phyloP scores from a whole-genome alignment of 1,140 invertebrate genomes.

The Muscidifurax raptorellus region DNA sequence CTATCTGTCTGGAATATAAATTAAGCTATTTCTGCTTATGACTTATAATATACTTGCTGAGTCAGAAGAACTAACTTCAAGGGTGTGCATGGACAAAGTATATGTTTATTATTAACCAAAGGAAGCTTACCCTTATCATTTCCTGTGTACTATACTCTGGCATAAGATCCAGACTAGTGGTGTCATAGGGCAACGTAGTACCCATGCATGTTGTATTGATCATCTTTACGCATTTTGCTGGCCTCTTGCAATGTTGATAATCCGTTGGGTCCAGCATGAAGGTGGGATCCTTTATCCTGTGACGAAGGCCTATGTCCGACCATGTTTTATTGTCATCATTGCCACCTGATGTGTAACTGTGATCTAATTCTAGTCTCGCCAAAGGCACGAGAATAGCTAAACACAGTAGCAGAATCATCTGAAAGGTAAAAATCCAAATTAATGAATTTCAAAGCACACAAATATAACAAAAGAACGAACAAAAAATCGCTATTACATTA shows the following conservation, averaged over 20 bases:
- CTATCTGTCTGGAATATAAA: slow-evolving; percentile 10
- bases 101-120: background rate
- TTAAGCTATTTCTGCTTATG: background rate
- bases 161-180: slow-evolving; percentile 85
- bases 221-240: slow-evolving; percentile 81
- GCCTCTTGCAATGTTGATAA: slow-evolving; percentile 74
- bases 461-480: background rate
- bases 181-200: slow-evolving; percentile 83
- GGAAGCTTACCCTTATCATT: slow-evolving; percentile 75
- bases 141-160: slow-evolving; percentile 82
- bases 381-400: slow-evolving; percentile 15
- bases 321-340: slow-evolving; percentile 63
- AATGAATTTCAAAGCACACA: background rate
- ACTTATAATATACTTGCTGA: background rate
- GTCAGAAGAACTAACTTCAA: background rate
- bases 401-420: slow-evolving; percentile 41
- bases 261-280: slow-evolving; percentile 65
- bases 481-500: background rate
- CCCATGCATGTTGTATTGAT: slow-evolving; percentile 83
- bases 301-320: slow-evolving; percentile 59
- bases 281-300: slow-evolving; percentile 63
- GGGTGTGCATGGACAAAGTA: background rate
- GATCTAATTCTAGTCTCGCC: slow-evolving; percentile 54
- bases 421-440: background rate
- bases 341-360: slow-evolving; percentile 56